Evolutionary conservation across 2,113 vertebrate genomes (phyloP), one percentile per base, ranked within the genome.

Genomic region (Danionella cerebrum): DNA sequence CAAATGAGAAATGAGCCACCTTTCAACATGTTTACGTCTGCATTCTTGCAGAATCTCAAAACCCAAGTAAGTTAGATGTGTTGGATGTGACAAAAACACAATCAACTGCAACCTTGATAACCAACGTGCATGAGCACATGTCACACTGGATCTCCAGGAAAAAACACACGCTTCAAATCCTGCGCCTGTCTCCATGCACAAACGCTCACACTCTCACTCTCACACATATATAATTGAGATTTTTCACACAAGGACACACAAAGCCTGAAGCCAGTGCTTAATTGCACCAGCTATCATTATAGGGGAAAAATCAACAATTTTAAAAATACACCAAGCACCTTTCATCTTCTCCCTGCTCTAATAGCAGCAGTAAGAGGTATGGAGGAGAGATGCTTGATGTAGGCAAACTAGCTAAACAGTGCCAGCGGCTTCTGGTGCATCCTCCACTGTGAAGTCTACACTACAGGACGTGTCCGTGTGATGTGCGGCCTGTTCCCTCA

Each of bases 251-350:
- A 88, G 85, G 86, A 86, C 87, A 84, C 48, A 78, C 75, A 77
- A 80, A 82, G 86, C 87, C 87, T 69, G 72, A 24, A 86, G 87
- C 84, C 78, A 85, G 76, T 39, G 65, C 79, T 87, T 89, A 88
- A 89, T 88, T 88, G 85, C 84, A 78, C 62, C 65, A 82, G 84
- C 84, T 85, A 86, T 88, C 85, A 85, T 89, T 85, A 88, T 79
- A 78, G 22, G 42, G 78, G 80, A 87, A 89, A n/a, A 89, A 85
- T 86, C 87, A 84, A 86, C 83, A 85, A 85, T 86, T 88, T 89
- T 86, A 84, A 86, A 89, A 88, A 87, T 85, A 84, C 84, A 86
- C 85, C 39, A 80, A 87, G 80, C 83, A 86, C 80, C 83, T 87
- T 89, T 87, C 84, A 88, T 87, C 82, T 84, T 83, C 82, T 71